phyloP scores from a whole-genome alignment of 2,888 invertebrate genomes.

The Sabellastarte sp. region DNA sequence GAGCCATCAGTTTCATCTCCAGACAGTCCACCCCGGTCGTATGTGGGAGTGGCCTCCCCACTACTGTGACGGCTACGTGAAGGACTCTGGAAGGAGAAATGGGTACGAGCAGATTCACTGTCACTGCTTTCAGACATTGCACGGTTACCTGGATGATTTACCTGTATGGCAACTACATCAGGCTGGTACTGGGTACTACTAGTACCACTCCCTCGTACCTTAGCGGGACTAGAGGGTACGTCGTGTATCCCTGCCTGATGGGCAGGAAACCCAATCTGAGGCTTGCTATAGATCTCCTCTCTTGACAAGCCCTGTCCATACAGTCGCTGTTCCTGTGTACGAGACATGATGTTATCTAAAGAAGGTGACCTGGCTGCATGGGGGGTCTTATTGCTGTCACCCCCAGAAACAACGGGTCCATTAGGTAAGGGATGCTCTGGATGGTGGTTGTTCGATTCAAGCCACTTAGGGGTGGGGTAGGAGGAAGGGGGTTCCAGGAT shows the following conservation, averaged over 20 bases:
- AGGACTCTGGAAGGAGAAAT: background rate
- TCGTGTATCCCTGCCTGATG: too few species aligned
- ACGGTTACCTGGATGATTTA: conserved; percentile 7
- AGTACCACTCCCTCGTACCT: background rate
- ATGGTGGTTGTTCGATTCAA: conserved; percentile 4
- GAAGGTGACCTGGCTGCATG: background rate
- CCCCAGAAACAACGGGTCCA: background rate
- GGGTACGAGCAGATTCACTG: background rate
- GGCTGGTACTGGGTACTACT: conserved; percentile 44
- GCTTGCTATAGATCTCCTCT: background rate
- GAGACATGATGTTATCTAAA: background rate
- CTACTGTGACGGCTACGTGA: background rate
- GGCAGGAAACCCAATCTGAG: background rate
- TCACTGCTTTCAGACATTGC: background rate
- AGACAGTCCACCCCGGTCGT: background rate
- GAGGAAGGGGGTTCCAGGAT: conserved; percentile 20
- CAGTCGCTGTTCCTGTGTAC: background rate
- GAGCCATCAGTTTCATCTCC: background rate
- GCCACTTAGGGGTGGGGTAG: conserved; percentile 18
- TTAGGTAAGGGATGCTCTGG: too few species aligned
- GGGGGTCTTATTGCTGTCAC: background rate
- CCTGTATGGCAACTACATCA: conserved; percentile 58
- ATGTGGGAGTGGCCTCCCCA: background rate
- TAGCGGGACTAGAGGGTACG: too few species aligned
- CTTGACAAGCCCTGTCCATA: background rate